phyloP scores from a whole-genome alignment of 2,888 invertebrate species.

The Polydesmus complanatus region DNA sequence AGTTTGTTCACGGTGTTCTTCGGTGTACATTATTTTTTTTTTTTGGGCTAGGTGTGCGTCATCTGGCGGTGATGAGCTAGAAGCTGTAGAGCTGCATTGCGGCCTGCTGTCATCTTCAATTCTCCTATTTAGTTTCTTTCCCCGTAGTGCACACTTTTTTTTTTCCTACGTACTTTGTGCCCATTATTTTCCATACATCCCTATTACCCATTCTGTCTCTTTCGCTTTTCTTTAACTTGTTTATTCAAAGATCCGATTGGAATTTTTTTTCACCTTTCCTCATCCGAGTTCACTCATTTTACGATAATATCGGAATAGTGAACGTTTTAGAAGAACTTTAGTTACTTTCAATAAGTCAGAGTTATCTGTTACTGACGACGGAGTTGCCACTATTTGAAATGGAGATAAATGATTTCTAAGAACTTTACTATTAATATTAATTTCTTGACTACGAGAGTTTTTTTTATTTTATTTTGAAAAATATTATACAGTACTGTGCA shows the following conservation, averaged over 20 bases:
- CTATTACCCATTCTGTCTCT: background rate
- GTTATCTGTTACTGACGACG: background rate
- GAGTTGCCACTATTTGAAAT: background rate
- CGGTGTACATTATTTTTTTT: too few relatives aligned
- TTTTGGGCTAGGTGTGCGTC: background rate
- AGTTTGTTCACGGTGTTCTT: background rate
- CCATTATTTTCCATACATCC: background rate
- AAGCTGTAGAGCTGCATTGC: conserved; percentile 11
- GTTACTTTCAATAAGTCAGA: background rate
- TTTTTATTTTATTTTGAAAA: background rate
- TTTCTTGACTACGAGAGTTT: background rate
- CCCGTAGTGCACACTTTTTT: background rate
- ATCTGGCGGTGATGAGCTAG: background rate
- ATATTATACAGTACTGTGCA: too few relatives aligned
- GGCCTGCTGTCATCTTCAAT: conserved; percentile 17
- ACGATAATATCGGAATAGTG: background rate
- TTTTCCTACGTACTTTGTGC: background rate
- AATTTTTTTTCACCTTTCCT: background rate
- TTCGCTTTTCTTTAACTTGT: background rate
- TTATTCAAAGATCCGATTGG: too few relatives aligned
- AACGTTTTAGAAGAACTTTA: background rate
- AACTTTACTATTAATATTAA: background rate
- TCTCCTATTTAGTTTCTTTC: background rate
- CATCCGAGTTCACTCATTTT: background rate
- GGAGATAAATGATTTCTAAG: background rate